Base-by-base conservation (phyloP, 2,113 vertebrate species). In the Anseranas semipalmata region DNA sequence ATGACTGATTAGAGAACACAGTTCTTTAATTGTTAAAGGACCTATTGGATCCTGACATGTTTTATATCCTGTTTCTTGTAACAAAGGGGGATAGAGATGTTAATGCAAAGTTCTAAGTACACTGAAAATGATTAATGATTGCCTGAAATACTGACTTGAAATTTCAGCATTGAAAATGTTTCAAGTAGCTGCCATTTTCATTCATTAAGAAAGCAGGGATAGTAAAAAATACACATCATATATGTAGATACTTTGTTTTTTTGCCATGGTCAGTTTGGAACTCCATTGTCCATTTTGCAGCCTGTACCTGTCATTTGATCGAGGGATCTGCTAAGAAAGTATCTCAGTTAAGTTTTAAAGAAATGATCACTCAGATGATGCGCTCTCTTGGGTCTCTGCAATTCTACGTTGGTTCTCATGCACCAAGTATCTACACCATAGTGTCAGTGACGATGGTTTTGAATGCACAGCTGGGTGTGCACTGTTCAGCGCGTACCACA, bases 391-490 rank as follows among this genome's bases (percentile, higher is more conserved):
- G 25, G 6, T 72, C 41, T 67, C 52, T 85, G 3, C 43, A 71
- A 10, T 66, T 67, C 46, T 75, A n/a, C 74, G 41, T 82, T 72
- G 21, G 9, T 79, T 85, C 37, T 79, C n/a, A 7, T 21, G 12
- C 9, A 52, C 33, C 0, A 0, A 43, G 22, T 13, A 9, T 66
- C 30, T 35, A 16, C 70, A 72, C 59, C 24, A 3, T 9, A 60
- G 55, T 70, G 82, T 90, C 50, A 76, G 68, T 56, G 58, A 85
- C 45, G 56, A 50, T 63, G 56, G 73, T 90, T 28, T 58, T 80
- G 71, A 48, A 70, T 43, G 6, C 5, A 3, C 25, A 65, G 58
- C 35, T 76, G 41, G 21, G 7, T 39, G n/a, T 25, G 12, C 30
- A 33, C 22, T 17, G 37, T 53, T 74, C 2, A 1, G 12, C 45